Base-by-base conservation (phyloP, 1,140 invertebrate species). In the Drosophila trapezifrons region DNA sequence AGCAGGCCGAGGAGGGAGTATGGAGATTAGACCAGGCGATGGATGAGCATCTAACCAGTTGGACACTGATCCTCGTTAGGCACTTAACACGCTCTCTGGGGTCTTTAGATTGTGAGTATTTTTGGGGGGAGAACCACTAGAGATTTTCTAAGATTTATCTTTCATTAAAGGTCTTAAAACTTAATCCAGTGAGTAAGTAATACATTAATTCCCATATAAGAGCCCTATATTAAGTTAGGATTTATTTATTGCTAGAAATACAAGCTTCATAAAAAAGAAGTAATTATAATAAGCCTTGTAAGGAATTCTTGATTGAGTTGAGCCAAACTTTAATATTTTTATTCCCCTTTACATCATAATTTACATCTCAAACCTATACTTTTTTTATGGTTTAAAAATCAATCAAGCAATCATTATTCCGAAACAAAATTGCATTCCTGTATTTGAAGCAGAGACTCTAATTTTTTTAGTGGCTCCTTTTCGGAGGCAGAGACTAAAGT, bases 41-140 rank as follows among this genome's bases (percentile, higher is more conserved):
- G 54, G 54, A 58, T 40, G 55, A 29, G 18, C 17, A 29, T n/a
- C 13, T 20, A 58, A 58, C 22, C 12, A 18, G 25, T 40, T 40
- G 15, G 58, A 40, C 59, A 59, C 35, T 63, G 52, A 63, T 59
- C 54, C n/a, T 12, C 18, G 54, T n/a, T 38, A 13, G 29, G 49
- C 46, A 29, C 25, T 29, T 29, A 59, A 59, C 55, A 59, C 25
- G 56, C 55, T 37, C 35, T 29, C 58, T 59, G 7, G 2, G 13
- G 25, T 22, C 10, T n/a, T 20, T 13, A 37, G 35, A 58, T 63
- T 42, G 22, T 9, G 29, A 3, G 1, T 5, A 37, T 3, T 22
- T n/a, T 20, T 3, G 17, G 29, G 15, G 29, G 8, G 4, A 35
- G 17, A 35, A 20, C 15, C 7, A 8, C 3, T 20, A 7, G 17